Base-by-base conservation (phyloP, 2,113 vertebrate genomes). In the Rhinoderma darwinii region DNA sequence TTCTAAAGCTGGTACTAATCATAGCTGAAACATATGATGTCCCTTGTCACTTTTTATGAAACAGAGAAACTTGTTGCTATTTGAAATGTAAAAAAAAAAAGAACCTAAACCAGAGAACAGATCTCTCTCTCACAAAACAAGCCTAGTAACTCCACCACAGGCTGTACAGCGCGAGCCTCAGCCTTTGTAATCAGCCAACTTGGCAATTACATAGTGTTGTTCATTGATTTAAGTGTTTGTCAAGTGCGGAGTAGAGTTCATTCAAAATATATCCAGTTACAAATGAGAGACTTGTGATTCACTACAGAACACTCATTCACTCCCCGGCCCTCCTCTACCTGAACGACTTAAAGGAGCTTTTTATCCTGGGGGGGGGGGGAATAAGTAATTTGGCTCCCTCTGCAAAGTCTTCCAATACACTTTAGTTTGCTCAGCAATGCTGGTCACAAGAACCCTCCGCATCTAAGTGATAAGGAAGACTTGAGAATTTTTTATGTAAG, bases 221-320 rank as follows among this genome's bases (percentile, higher is more conserved):
- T 82, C 80, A 82, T 82, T 82, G 80, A 82, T 82, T 66, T 63
- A 63, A 82, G 56, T 63, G 50, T 82, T 82, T 66, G 80, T 82
- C 80, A 82, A 82, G 80, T 82, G 80, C 39, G 80, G 59, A 82
- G 80, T 82, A 66, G 47, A 82, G 80, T 82, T 82, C 56, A 82
- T 82, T 82, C 80, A 82, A 82, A 82, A 63, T 66, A 37, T 82
- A 82, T 66, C 80, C 80, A 82, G 56, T 68, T 66, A 66, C 37
- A 66, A 82, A 47, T 80, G 80, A 66, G 59, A 82, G 80, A 44
- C 80, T 80, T 80, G 32, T 80, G 68, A 72, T 72, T 72, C 68
- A 72, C 68, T 80, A 59, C 47, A 59, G 50, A 80, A 39, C 50
- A 56, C 77, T 56, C 50, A 35, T 80, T 80, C 35, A 56, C 77